phyloP scores from a whole-genome alignment of 2,888 invertebrate genomes.

The Macrosoma leucophasiata region DNA sequence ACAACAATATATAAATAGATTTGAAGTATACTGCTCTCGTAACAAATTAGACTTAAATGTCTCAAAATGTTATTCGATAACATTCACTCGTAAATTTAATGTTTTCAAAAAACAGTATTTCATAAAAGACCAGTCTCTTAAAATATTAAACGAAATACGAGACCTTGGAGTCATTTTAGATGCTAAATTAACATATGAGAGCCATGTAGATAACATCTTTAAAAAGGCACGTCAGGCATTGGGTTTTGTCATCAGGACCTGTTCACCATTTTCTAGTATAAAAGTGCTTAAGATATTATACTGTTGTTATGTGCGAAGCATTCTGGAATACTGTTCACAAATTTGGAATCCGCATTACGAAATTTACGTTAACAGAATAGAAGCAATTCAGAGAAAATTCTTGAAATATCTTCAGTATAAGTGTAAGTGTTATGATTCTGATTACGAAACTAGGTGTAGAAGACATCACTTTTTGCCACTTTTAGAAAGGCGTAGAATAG shows the following conservation, averaged over 20 bases:
- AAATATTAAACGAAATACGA: slow-evolving; percentile 13
- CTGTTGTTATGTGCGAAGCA: too few species aligned
- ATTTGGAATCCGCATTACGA: too few species aligned
- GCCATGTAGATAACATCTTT: not conserved
- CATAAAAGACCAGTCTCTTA: not conserved
- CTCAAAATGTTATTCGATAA: slow-evolving; percentile 6
- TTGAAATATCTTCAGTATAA: too few species aligned
- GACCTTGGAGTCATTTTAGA: slow-evolving; percentile 14
- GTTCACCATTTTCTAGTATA: too few species aligned
- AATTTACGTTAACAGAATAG: too few species aligned
- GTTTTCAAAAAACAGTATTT: not conserved
- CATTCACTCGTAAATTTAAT: slow-evolving; percentile 1
- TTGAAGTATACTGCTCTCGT: slow-evolving; percentile 12
- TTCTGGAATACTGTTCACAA: too few species aligned
- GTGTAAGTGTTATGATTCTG: too few species aligned
- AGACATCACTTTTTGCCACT: too few species aligned
- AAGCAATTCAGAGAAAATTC: too few species aligned
- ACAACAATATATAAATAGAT: slow-evolving; percentile 11
- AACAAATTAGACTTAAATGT: slow-evolving; percentile 16
- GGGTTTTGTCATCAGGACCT: not conserved
- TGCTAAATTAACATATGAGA: not conserved
- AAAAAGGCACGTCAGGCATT: not conserved
- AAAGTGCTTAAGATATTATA: too few species aligned
- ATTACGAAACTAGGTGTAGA: too few species aligned
- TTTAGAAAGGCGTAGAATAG: too few species aligned